phyloP scores from a whole-genome alignment of 2,797 vertebrate species.

The Sciurus carolinensis region DNA sequence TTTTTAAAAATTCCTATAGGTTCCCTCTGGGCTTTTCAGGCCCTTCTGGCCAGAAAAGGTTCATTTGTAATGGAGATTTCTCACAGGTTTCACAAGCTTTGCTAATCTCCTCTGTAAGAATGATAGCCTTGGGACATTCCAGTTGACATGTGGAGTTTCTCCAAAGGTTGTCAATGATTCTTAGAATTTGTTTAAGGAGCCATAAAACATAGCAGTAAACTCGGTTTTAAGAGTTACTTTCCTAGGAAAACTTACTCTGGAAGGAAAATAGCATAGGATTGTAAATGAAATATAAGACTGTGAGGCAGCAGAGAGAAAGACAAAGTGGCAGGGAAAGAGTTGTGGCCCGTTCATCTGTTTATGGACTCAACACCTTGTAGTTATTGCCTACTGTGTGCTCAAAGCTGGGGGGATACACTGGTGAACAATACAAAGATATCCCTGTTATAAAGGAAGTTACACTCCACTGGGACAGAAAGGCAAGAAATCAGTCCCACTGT shows the following conservation, averaged over 20 bases:
- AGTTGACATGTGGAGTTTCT: conserved; percentile 58
- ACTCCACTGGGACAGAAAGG: not conserved
- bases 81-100: conserved; percentile 54
- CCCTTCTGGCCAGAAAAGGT: not conserved
- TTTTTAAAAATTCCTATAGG: not conserved
- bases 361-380: not conserved
- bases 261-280: not conserved
- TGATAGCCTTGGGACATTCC: not conserved
- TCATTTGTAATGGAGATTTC: conserved; percentile 75
- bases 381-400: not conserved
- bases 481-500: not conserved
- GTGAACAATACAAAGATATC: not conserved
- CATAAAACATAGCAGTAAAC: not conserved
- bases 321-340: not conserved
- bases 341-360: not conserved
- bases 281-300: not conserved
- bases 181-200: conserved; percentile 59
- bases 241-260: conserved; percentile 24
- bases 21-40: not conserved
- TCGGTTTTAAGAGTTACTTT: conserved; percentile 19
- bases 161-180: conserved; percentile 45
- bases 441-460: not conserved
- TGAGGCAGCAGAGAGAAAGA: not conserved
- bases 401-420: not conserved
- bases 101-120: conserved; percentile 56